Evolutionary conservation across 35 echinoderm and acorn worm species (phyloP).

Genomic region (Ophioderma brevispina): DNA sequence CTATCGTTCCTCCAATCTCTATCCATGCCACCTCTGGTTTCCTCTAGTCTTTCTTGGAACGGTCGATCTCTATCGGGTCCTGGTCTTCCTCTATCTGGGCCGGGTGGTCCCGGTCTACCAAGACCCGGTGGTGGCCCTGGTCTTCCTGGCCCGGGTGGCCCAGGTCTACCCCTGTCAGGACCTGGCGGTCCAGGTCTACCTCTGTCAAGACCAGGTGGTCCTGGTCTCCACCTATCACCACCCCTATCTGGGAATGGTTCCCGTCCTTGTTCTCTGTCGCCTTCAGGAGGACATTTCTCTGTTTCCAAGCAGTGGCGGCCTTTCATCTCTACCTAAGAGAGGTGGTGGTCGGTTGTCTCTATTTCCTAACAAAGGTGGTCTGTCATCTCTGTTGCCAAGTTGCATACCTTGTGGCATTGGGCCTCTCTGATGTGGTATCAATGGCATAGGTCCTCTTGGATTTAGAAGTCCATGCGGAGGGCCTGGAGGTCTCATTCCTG

Average conservation of each 20-base stretch:
- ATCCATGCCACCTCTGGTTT: conserved; percentile 12
- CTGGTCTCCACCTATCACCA: conserved; percentile 5
- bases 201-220: conserved; percentile 27
- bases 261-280: conserved; percentile 30
- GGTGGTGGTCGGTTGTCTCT: not conserved
- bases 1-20: conserved; percentile 40
- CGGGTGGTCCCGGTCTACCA: not conserved
- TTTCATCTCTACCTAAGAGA: not conserved
- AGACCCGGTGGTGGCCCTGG: conserved; percentile 22
- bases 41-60: conserved; percentile 20
- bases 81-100: conserved; percentile 10
- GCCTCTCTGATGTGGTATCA: not conserved
- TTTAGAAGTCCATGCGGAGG: conserved; percentile 22
- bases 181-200: conserved; percentile 30
- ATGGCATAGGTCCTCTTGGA: conserved; percentile 14
- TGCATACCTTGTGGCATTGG: not conserved
- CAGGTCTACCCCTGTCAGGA: not conserved
- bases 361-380: not conserved
- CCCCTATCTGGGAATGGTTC: conserved; percentile 41
- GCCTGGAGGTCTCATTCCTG: conserved; percentile 53
- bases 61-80: not conserved
- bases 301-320: not conserved
- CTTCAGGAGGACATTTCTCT: not conserved
- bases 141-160: not conserved
- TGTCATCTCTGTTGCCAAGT: not conserved